Evolutionary conservation across 2,797 vertebrate genomes (phyloP), one percentile per base, ranked within the genome.

Genomic region (Miichthys miiuy): DNA sequence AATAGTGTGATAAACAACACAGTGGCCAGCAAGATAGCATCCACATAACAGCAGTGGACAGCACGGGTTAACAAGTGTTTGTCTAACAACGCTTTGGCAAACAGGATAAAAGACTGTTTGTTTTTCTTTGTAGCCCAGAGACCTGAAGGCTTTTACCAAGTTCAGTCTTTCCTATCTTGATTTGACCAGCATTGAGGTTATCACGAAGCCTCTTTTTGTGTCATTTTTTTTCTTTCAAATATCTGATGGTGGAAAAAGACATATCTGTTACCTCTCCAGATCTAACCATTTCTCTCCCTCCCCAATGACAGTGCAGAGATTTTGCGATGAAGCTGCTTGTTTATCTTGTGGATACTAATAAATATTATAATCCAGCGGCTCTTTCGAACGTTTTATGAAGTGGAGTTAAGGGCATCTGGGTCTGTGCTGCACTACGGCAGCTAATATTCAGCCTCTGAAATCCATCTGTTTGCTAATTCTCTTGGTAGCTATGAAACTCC

Each of bases 121-220:
- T 79, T 65, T 67, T 77, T 81, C 57, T 14, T 71, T 73, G 51
- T 44, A 8, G 51, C 64, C 14, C 51, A 34, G 48, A 67, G 77
- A 74, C 72, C 58, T 52, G 50, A 12, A 82, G 62, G 71, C 56
- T 72, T 67, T 81, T 74, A 66, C 68, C 57, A 70, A 44, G 2
- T 60, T 84, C 80, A 63, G 20, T 85, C 71, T 74, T 41, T 72
- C 81, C 67, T 88, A 88, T 91, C 87, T 91, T 67, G 79, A 88
- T 85, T 80, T 79, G 65, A 60, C 69, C 82, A 47, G 30, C 76
- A 25, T 54, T 58, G 56, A 72, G 80, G 81, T 89, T 85, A 88
- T 89, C 83, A 80, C 50, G 38, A 30, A 86, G 70, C 70, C 47
- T 81, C 34, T 38, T 38, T 9, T 63, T 77, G 23, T 83, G 55